Conservation (phyloP, 2,888 invertebrate species). For the Nemotelus nigrinus region DNA sequence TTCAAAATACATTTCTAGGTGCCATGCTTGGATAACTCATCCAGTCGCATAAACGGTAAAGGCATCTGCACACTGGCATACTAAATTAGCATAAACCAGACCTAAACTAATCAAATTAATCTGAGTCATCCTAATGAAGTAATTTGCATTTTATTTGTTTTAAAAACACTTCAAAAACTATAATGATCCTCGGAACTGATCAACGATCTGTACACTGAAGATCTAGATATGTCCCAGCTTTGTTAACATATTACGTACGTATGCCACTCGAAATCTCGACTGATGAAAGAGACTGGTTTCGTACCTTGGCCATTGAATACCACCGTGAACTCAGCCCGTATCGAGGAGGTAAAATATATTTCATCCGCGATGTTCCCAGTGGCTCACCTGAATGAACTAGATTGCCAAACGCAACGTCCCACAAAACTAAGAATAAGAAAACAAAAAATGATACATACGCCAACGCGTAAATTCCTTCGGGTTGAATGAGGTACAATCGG, state of each 20-base stretch:
- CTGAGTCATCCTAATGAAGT: slow-evolving; percentile 46
- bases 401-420: slow-evolving; percentile 32
- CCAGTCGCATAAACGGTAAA: too few species aligned
- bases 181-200: slow-evolving; percentile 44
- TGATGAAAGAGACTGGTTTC: background rate
- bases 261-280: slow-evolving; percentile 22
- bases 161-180: slow-evolving; percentile 46
- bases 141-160: slow-evolving; percentile 48
- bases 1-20: too few species aligned
- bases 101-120: slow-evolving; percentile 45
- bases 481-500: slow-evolving; percentile 15
- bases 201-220: slow-evolving; percentile 41
- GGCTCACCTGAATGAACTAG: slow-evolving; percentile 30
- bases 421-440: slow-evolving; percentile 26
- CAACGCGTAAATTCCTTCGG: slow-evolving; percentile 38
- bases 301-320: background rate
- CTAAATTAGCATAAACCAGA: slow-evolving; percentile 45
- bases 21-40: too few species aligned
- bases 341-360: too few species aligned
- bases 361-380: background rate
- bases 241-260: slow-evolving; percentile 20
- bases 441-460: slow-evolving; percentile 9
- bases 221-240: slow-evolving; percentile 35
- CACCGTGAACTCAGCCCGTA: background rate
- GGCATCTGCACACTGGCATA: too few species aligned